Base-by-base conservation (phyloP, 2,888 invertebrate species). In the Plagodis pulveraria region DNA sequence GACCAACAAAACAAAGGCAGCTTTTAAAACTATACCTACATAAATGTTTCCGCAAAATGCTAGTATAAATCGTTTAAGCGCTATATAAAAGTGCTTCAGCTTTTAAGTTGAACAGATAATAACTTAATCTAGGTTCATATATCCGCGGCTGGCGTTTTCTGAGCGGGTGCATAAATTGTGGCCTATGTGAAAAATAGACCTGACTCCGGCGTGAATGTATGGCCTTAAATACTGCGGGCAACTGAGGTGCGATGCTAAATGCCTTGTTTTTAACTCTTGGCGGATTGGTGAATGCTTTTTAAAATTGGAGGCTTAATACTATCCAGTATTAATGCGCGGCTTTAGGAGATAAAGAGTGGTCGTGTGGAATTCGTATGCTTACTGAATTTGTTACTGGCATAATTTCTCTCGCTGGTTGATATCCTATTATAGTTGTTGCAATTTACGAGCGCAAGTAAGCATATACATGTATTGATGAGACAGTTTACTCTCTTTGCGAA, bases 71-170 rank as follows among this genome's bases (percentile, higher is more conserved):
- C 56, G 60, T 55, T 68, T 68, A 69, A 73, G 62, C 66, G 65
- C 67, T 61, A 58, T 66, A 67, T 66, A 67, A 69, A 69, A 67
- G 66, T 63, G 62, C n/a, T 65, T 66, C 70, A 67, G 67, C 22
- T 70, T 77, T 78, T 71, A 79, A 80, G 78, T 75, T 61, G 58
- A 59, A 65, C 59, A 77, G 78, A 80, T 84, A 81, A 83, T 83
- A 85, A 82, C 78, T 84, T 84, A 84, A 86, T 84, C 78, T 79
- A 71, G 71, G 72, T 69, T 81, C 81, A 83, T 81, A 84, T 76
- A 81, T 81, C 74, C 73, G 67, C 67, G 74, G 80, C 76, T 33
- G 63, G 65, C 68, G 68, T 73, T 76, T 76, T 74, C 77, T 56
- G 71, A 80, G 70, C 78, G 72, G 77, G 70, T 67, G 74, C 81